Conservation (phyloP, 2,797 vertebrate species). For the Chelon auratus region DNA sequence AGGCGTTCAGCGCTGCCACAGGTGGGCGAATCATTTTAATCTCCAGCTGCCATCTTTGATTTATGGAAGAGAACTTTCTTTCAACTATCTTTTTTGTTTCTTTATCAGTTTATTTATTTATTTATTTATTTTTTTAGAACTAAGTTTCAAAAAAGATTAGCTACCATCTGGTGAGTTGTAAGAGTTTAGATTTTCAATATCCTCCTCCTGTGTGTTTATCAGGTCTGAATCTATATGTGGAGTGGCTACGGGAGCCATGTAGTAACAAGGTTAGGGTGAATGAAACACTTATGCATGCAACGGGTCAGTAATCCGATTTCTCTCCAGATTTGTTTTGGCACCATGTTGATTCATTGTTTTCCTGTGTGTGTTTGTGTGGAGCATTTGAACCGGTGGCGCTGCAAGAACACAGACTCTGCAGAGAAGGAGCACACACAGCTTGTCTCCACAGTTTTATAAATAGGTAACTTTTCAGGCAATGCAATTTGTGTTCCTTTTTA, state of each 20-base stretch:
- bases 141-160: neutral
- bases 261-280: neutral
- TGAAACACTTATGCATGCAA: neutral
- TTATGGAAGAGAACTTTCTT: neutral
- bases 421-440: neutral
- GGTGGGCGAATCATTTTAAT: neutral
- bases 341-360: neutral
- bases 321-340: neutral
- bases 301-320: neutral
- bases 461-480: neutral
- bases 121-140: neutral
- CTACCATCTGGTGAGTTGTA: neutral
- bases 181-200: too few species aligned
- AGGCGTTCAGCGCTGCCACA: neutral
- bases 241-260: too few species aligned
- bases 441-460: neutral
- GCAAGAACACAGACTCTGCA: neutral
- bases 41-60: neutral
- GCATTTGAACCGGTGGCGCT: neutral
- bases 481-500: neutral
- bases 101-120: too few species aligned
- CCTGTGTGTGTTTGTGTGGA: neutral
- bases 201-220: neutral
- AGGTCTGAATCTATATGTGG: too few species aligned
- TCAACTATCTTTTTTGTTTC: neutral